Evolutionary conservation across 1,140 invertebrate genomes (phyloP).

Genomic region (Telenomus remus): DNA sequence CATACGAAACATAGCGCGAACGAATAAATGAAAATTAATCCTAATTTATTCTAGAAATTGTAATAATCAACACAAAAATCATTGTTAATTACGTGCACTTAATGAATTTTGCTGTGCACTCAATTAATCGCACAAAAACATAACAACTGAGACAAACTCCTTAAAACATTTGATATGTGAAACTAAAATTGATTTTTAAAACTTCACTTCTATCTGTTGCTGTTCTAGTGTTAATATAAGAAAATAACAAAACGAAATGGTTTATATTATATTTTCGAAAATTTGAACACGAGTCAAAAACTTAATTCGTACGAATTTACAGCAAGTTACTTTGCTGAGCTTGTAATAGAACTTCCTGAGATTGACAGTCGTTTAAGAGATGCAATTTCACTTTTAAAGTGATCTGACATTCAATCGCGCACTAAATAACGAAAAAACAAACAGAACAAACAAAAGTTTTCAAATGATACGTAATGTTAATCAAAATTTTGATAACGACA

Average conservation of each 20-base stretch:
- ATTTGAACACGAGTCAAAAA: too few relatives aligned
- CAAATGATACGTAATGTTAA: conserved; percentile 34
- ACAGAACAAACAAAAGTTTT: conserved; percentile 19
- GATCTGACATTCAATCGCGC: conserved; percentile 2
- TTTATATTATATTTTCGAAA: too few relatives aligned
- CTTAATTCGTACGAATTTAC: not conserved
- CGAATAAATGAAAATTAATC: too few relatives aligned
- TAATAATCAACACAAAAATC: too few relatives aligned
- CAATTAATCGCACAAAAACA: too few relatives aligned
- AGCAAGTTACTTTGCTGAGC: conserved; percentile 49
- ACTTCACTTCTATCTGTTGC: conserved; percentile 1
- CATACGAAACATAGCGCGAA: not conserved
- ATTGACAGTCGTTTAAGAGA: conserved; percentile 23
- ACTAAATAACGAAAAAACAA: conserved; percentile 11
- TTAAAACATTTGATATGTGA: too few relatives aligned
- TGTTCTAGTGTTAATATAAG: conserved; percentile 37
- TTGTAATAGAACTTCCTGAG: conserved; percentile 38
- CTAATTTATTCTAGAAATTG: too few relatives aligned
- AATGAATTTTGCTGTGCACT: too few relatives aligned
- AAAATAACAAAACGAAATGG: too few relatives aligned
- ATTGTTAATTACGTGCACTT: too few relatives aligned
- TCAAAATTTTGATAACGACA: conserved; percentile 54
- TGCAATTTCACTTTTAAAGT: conserved; percentile 18
- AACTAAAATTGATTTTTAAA: not conserved
- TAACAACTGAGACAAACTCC: too few relatives aligned